Base-by-base conservation (phyloP, 1,140 invertebrate genomes). In the Campoletis sonorensis region DNA sequence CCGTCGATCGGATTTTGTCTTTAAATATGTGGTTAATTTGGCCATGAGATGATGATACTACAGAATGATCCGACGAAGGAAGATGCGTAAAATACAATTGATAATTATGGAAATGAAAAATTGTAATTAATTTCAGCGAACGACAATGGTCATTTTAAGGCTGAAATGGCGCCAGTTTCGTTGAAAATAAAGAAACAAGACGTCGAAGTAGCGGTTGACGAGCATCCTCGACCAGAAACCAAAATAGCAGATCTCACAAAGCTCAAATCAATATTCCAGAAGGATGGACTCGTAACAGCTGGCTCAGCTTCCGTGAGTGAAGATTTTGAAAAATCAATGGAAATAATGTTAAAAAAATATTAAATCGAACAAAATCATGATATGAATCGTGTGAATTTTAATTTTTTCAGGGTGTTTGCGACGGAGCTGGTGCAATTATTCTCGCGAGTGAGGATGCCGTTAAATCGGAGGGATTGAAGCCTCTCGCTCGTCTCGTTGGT, bases 231-330 rank as follows among this genome's bases (percentile, higher is more conserved):
- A 81, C 96, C 97, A 58, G 93, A 97, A 89, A 96, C 98, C 18
- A 98, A 96, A 8, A 81, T 97, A 11, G 98, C 99, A 91, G 94
- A 93, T 27, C 92, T 99, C 2, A 94, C 94, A 84, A 97, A 97
- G 92, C 92, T 99, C 27, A 94, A 96, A 0, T 93, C 98, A 1
- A 94, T 99, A 15, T 99, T 99, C 92, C 98, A 99, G 91, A 98
- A 99, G 92, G 95, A 97, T 84, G 99, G 99, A 10, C 94, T 97
- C 10, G 98, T 99, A 4, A 99, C 98, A 68, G 98, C 99, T 81
- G 99, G 98, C 70, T 96, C 96, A 87, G 98, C 99, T 80, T 99
- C 98, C 4, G 97, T 98, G 92, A 94, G 94, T 92, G n/a, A n/a
- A n/a, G n/a, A n/a, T n/a, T 83, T 68, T 70, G 7, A 45, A 45